phyloP scores from a whole-genome alignment of 1,140 invertebrate genomes.

The Formica selysi region DNA sequence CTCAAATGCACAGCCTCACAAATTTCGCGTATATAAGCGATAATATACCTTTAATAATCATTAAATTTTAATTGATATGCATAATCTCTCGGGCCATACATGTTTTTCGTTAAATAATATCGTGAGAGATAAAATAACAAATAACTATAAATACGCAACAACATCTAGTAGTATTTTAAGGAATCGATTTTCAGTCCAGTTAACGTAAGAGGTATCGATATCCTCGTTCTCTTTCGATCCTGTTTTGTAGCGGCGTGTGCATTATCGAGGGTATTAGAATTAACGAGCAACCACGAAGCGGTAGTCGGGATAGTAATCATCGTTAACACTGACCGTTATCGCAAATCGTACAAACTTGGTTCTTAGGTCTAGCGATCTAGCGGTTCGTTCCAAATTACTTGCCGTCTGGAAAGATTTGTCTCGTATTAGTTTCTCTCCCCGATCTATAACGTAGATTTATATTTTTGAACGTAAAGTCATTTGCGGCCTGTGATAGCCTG shows the following conservation, averaged over 20 bases:
- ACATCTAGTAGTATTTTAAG: background rate
- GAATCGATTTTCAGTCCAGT: constrained; percentile 44
- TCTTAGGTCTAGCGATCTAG: constrained; percentile 32
- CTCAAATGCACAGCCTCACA: constrained; percentile 11
- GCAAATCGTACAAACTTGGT: constrained; percentile 56
- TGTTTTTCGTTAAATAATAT: background rate
- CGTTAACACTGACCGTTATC: constrained; percentile 60
- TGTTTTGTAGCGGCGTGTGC: constrained; percentile 45
- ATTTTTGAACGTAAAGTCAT: constrained; percentile 9
- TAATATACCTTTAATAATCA: background rate
- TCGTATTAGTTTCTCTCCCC: constrained; percentile 67
- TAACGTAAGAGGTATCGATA: constrained; percentile 45
- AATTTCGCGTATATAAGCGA: background rate
- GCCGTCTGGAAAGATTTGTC: constrained; percentile 67
- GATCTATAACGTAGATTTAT: constrained; percentile 46
- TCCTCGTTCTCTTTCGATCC: constrained; percentile 52
- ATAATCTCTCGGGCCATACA: background rate
- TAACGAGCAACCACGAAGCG: constrained; percentile 53
- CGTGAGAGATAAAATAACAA: background rate
- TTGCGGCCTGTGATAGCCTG: constrained; percentile 37
- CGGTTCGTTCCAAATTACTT: constrained; percentile 62
- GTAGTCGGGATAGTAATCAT: constrained; percentile 60
- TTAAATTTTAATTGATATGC: background rate
- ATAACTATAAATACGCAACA: background rate
- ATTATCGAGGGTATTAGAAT: constrained; percentile 55